Evolutionary conservation across 2,113 vertebrate species (phyloP).

Genomic region (Ifrita kowaldi): DNA sequence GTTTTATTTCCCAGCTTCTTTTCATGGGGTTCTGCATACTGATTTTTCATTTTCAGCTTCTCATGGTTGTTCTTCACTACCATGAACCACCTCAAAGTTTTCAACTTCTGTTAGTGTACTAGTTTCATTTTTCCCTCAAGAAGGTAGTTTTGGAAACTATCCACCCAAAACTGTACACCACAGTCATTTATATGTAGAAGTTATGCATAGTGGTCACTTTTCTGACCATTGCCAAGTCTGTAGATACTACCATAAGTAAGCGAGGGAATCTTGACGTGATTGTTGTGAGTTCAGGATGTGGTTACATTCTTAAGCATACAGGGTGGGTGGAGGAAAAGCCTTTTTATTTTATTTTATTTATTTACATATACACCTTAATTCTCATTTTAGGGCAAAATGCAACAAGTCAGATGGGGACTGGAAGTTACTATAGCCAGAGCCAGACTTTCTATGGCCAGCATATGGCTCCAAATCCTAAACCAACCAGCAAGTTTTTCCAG

Average conservation of each 20-base stretch:
- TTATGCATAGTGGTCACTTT: neutral
- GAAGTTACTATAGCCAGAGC: conserved; percentile 80
- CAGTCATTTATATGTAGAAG: neutral
- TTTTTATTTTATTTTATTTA: neutral
- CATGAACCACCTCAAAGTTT: neutral
- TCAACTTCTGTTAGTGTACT: neutral
- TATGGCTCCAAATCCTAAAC: conserved; percentile 79
- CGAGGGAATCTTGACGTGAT: neutral
- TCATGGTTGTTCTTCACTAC: neutral
- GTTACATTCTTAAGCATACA: neutral
- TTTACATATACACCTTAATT: conserved; percentile 49
- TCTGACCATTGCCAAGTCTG: neutral
- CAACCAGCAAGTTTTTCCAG: conserved; percentile 88
- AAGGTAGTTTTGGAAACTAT: neutral
- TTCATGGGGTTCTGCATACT: neutral
- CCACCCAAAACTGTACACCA: neutral
- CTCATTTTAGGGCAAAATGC: conserved; percentile 83
- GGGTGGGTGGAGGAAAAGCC: neutral
- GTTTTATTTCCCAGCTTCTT: neutral
- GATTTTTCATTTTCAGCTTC: neutral
- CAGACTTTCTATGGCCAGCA: conserved; percentile 81
- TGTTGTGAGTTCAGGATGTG: neutral
- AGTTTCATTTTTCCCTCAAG: neutral
- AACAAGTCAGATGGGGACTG: conserved; percentile 76
- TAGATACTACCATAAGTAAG: neutral